Evolutionary conservation across 2,888 invertebrate genomes (phyloP), one percentile per base, ranked within the genome.

Genomic region (Metopia argyrocephala): DNA sequence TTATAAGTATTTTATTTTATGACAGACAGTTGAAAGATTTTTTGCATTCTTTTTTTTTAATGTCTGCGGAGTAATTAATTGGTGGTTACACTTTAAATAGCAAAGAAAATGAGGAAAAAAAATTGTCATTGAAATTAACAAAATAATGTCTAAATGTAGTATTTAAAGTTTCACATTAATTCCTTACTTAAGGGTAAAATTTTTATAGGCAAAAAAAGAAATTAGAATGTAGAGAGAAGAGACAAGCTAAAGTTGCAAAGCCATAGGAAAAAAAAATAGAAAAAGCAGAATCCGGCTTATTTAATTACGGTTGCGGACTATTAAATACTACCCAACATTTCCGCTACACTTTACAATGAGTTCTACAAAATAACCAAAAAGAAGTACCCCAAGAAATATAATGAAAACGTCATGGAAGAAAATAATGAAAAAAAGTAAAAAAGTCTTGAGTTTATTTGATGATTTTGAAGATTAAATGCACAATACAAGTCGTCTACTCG

Each of bases 401-500:
- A 65, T 31, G 52, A 66, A 50, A 20, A 28, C 25, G 15, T 9
- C 46, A 56, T 52, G 12, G n/a, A 54, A 56, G 20, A 69, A 57
- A 46, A 48, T 23, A 7, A 23, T 38, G 9, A 15, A 54, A 27
- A 23, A 54, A 20, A 45, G 61, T 48, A 68, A 74, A 54, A 64
- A 52, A 48, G n/a, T 21, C 45, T 48, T n/a, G 71, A 75, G 78
- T 71, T 80, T 76, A 69, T 80, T 83, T 84, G 84, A 84, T 83
- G 82, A 79, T 82, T 82, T 76, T 78, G 80, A 78, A 84, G 84
- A 84, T 84, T 84, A 84, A 84, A 84, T 84, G 83, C 83, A 83
- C 81, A 69, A 74, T 71, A 38, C 38, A 12, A n/a, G n/a, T n/a
- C n/a, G n/a, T n/a, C n/a, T n/a, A n/a, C n/a, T n/a, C n/a, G n/a